phyloP scores from a whole-genome alignment of 2,888 invertebrate genomes.

The Cyrtodaria siliqua region DNA sequence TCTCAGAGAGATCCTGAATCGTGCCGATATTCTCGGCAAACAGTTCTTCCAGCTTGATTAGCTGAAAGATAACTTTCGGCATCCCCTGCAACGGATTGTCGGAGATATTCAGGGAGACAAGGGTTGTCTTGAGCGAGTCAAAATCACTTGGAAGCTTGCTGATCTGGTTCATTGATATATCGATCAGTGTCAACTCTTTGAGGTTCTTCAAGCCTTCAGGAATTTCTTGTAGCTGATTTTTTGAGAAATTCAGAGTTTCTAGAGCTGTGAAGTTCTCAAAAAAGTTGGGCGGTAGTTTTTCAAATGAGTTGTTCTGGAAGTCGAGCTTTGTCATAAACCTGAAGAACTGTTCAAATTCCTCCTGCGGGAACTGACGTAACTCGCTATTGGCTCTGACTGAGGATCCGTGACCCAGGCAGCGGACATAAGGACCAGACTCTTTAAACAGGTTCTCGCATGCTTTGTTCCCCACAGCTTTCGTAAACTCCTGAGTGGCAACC shows the following conservation, averaged over 20 bases:
- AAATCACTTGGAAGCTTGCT: conserved; percentile 61
- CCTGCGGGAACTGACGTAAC: conserved; percentile 43
- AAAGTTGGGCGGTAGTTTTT: conserved; percentile 62
- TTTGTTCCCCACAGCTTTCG: conserved; percentile 18
- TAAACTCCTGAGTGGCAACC: conserved; percentile 46
- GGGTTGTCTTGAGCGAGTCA: conserved; percentile 43
- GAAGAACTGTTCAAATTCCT: conserved; percentile 42
- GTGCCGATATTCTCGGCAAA: conserved; percentile 72
- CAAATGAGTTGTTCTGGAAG: conserved; percentile 69
- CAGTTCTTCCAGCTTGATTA: conserved; percentile 66
- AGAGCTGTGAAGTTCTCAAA: conserved; percentile 49
- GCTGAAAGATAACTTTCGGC: conserved; percentile 57
- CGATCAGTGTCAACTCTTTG: conserved; percentile 40
- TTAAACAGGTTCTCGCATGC: no score
- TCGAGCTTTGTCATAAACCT: conserved; percentile 69
- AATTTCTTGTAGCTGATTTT: conserved; percentile 66
- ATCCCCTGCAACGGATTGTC: conserved; percentile 71
- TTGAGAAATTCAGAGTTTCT: conserved; percentile 65
- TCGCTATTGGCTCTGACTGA: conserved; percentile 60
- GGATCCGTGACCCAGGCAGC: conserved; percentile 67
- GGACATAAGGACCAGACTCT: conserved; percentile 22
- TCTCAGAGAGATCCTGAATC: conserved; percentile 51
- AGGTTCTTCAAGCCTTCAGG: conserved; percentile 51
- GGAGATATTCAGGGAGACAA: conserved; percentile 72
- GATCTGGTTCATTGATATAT: conserved; percentile 67